Base-by-base conservation (phyloP, 2,113 vertebrate species). In the Tragulus kanchil region DNA sequence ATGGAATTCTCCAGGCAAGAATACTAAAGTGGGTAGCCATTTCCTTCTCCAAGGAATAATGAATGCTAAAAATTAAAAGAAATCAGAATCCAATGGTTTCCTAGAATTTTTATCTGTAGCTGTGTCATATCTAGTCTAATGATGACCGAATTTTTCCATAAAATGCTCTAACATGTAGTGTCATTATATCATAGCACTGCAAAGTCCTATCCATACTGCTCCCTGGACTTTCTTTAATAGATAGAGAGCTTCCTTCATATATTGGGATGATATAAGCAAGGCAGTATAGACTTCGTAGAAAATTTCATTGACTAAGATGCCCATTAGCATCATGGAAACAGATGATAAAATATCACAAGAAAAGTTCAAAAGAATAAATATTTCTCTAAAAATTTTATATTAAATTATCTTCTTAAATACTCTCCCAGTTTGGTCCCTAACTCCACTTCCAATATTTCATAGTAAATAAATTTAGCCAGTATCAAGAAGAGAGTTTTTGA, bases 361-460 rank as follows among this genome's bases (percentile, higher is more conserved):
- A 69, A 69, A 90, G 3, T 23, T 92, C 7, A 71, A 89, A 85
- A 64, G 2, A 89, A 54, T 65, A 78, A 10, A 31, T 54, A 73
- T 92, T 45, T 64, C 65, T 69, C 42, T 50, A 56, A 96, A 58
- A 3, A 21, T 36, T 89, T 5, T 5, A 89, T 3, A 26, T 90
- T 52, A 86, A 86, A 93, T 61, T 58, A 81, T n/a, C 54, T 78
- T 42, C n/a, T 79, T 36, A 16, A 95, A 56, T 92, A 83, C 21
- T 15, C 7, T 86, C 36, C 23, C 64, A 82, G 8, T 86, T 82
- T 54, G 93, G n/a, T 8, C 59, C 9, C 31, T 79, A 88, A 59
- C 5, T 28, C 14, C 83, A 83, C 59, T 8, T 28, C 15, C 45
- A 65, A 4, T 16, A 77, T 58, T 85, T 36, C 12, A 56, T 26